Conservation (phyloP, 1,140 invertebrate species). For the Neodiprion fabricii region DNA sequence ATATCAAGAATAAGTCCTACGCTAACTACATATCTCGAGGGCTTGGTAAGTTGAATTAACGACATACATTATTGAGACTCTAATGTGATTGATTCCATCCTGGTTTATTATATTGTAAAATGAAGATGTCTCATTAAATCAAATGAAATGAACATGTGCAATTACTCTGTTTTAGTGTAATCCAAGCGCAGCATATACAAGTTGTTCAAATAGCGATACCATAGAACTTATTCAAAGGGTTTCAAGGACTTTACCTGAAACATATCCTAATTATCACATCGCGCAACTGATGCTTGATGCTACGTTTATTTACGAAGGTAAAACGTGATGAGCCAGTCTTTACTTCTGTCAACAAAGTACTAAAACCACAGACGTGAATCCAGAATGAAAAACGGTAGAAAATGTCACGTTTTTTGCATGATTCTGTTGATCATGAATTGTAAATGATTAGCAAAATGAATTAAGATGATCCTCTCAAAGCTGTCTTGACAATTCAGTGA, state of each 20-base stretch:
- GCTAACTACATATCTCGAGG: conserved; percentile 73
- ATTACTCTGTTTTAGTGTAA: conserved; percentile 38
- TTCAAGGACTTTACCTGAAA: conserved; percentile 46
- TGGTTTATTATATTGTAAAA: neutral
- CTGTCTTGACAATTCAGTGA: neutral
- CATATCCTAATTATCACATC: conserved; percentile 50
- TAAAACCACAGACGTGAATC: neutral
- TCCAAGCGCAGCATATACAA: conserved; percentile 46
- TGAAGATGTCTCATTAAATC: neutral
- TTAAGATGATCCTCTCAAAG: neutral
- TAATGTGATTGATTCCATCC: too few relatives aligned
- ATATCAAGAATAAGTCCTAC: conserved; percentile 73
- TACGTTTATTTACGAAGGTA: conserved; percentile 47
- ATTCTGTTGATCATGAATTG: too few relatives aligned
- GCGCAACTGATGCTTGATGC: conserved; percentile 55
- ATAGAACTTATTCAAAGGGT: conserved; percentile 51
- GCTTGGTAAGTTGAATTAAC: conserved; percentile 65
- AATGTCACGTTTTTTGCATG: too few relatives aligned
- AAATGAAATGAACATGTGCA: conserved; percentile 7
- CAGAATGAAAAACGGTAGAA: neutral
- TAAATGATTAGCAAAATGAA: too few relatives aligned
- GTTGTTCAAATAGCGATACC: conserved; percentile 52
- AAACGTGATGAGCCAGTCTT: conserved; percentile 22
- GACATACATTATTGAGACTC: neutral
- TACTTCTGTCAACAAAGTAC: neutral